Base-by-base conservation (phyloP, 2,888 invertebrate species). In the Nymphalis polychloros region DNA sequence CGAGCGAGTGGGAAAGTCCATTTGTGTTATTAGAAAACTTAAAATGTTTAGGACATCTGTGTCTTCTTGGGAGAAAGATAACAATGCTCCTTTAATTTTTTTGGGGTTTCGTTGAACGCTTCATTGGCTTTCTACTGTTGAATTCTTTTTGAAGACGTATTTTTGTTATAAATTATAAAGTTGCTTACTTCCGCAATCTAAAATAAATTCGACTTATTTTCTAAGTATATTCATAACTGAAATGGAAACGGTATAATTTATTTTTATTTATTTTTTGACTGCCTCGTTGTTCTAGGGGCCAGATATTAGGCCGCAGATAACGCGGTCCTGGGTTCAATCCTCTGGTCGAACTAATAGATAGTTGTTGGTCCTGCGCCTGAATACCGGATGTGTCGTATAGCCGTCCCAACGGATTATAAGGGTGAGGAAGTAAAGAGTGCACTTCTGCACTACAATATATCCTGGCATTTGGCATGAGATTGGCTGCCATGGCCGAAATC, bases 21-120 rank as follows among this genome's bases (percentile, higher is more conserved):
- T 85, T 84, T 83, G 81, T 79, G 73, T 82, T 84, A 83, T 84
- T 82, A 82, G 76, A 83, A 80, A 82, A 78, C 79, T 78, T 78
- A 77, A 77, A 74, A 75, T 77, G 73, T 73, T 74, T 69, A 78
- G 73, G 75, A 75, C 77, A 78, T 78, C 77, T 78, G 78, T 75
- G 78, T 61, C 74, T 70, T 61, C 52, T 69, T 60, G 68, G 71
- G 72, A 67, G 66, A 72, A 72, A 67, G 64, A 73, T 70, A 70
- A 69, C 66, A 63, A 69, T 67, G 67, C 70, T 64, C 68, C 48
- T 69, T 74, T 73, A 63, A 71, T 68, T 70, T 69, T 72, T 70
- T 68, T 10, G 41, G 31, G 62, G 48, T 67, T 69, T 63, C 52
- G 31, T 48, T 59, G 46, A 63, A 65, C 59, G 23, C 55, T 63